Conservation (phyloP, 2,888 invertebrate species). For the Thumatha senex region DNA sequence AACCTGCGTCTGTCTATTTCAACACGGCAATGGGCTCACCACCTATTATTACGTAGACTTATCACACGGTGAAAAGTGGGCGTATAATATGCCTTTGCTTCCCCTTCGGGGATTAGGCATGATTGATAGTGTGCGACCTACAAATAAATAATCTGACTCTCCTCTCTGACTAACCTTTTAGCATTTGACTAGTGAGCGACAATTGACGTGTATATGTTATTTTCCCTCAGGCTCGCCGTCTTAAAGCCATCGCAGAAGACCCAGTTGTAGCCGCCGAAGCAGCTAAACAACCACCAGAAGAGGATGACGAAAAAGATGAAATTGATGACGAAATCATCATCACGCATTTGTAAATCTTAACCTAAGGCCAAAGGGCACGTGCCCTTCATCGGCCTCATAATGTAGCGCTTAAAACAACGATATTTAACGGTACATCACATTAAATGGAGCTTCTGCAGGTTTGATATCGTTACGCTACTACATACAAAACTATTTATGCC, state of each 20-base stretch:
- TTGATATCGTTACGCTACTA: constrained; percentile 8
- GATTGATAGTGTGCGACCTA: too few species aligned
- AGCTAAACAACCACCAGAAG: constrained; percentile 87
- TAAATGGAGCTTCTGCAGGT: background rate
- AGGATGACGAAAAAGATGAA: constrained; percentile 94
- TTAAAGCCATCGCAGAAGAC: constrained; percentile 88
- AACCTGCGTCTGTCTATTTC: too few species aligned
- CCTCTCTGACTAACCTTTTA: too few species aligned
- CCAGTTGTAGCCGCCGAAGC: constrained; percentile 85
- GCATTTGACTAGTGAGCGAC: too few species aligned
- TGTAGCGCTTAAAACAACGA: constrained; percentile 16
- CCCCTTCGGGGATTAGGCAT: too few species aligned
- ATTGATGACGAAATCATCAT: constrained; percentile 94
- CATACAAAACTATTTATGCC: constrained; percentile 32
- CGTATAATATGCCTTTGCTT: too few species aligned
- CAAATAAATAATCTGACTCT: too few species aligned
- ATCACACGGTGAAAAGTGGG: too few species aligned
- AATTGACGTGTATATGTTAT: background rate
- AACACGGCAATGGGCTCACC: too few species aligned
- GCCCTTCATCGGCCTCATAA: constrained; percentile 12
- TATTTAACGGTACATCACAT: constrained; percentile 7
- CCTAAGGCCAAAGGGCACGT: constrained; percentile 9
- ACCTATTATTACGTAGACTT: too few species aligned
- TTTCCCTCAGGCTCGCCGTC: constrained; percentile 82
- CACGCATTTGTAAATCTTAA: constrained; percentile 87